Conservation (phyloP, 1,140 invertebrate genomes). For the Musca vetustissima region DNA sequence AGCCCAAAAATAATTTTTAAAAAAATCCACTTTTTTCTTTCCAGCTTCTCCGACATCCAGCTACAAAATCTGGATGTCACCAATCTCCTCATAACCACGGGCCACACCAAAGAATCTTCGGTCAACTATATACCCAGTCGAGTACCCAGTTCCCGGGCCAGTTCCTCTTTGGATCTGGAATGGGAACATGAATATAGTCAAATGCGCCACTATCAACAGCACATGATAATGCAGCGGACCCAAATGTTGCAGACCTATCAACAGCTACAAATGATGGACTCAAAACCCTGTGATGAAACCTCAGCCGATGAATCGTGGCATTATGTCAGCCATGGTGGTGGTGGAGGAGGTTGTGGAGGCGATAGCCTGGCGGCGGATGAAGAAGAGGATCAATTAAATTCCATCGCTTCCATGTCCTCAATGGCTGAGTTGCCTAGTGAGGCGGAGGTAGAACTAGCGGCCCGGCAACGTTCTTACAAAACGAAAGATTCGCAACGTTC, state of each 20-base stretch:
- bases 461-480: background rate
- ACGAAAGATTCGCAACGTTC: background rate
- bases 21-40: background rate
- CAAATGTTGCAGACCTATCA: background rate
- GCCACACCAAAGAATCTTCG: conserved; percentile 42
- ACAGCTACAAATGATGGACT: conserved; percentile 14
- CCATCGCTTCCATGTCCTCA: background rate
- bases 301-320: conserved; percentile 17
- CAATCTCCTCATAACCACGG: conserved; percentile 39
- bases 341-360: no score
- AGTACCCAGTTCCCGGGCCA: conserved; percentile 40
- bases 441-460: background rate
- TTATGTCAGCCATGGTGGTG: background rate
- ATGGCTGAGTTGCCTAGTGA: background rate
- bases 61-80: conserved; percentile 47
- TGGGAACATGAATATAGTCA: conserved; percentile 51
- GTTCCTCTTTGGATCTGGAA: conserved; percentile 51
- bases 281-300: background rate
- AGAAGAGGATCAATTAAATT: conserved; percentile 8
- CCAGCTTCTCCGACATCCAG: conserved; percentile 40
- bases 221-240: background rate
- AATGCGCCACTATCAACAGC: conserved; percentile 16
- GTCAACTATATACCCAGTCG: conserved; percentile 35
- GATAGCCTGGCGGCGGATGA: no score
- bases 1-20: no score